Evolutionary conservation across 2,113 vertebrate species (phyloP).

Genomic region (Mugil cephalus): DNA sequence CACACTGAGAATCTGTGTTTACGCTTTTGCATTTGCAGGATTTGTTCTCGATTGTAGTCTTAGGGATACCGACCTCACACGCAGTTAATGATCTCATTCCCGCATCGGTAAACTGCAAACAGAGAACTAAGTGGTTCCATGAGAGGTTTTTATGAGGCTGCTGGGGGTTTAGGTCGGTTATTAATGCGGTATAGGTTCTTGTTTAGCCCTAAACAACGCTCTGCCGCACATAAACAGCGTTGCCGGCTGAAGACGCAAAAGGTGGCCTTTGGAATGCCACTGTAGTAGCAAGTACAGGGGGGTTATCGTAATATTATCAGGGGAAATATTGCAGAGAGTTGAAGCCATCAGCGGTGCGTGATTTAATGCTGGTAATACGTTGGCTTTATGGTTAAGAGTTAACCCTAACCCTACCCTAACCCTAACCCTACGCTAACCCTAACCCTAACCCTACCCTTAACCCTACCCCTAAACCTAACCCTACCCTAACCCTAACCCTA

Average conservation of each 20-base stretch:
- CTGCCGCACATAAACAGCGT: constrained; percentile 51
- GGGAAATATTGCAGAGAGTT: constrained; percentile 11
- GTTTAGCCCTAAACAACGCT: constrained; percentile 71
- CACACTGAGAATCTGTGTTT: constrained; percentile 34
- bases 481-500: no score
- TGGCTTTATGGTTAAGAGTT: no score
- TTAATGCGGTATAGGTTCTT: constrained; percentile 32
- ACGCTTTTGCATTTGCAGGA: constrained; percentile 21
- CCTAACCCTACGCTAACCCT: no score
- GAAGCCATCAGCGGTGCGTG: not conserved
- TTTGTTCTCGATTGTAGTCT: constrained; percentile 4
- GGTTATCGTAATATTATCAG: constrained; percentile 41
- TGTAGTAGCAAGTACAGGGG: constrained; percentile 1
- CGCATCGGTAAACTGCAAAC: constrained; percentile 18
- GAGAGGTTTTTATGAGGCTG: not conserved
- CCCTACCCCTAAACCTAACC: no score
- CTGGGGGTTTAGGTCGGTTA: constrained; percentile 11
- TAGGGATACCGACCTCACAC: constrained; percentile 50
- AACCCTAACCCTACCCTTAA: no score
- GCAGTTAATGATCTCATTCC: not conserved
- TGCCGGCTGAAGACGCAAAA: constrained; percentile 23
- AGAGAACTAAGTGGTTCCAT: constrained; percentile 18
- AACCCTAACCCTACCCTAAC: no score
- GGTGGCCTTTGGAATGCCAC: constrained; percentile 41
- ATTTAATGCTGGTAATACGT: no score